Conservation (phyloP, 1,140 invertebrate genomes). For the Rhysida immarginata region DNA sequence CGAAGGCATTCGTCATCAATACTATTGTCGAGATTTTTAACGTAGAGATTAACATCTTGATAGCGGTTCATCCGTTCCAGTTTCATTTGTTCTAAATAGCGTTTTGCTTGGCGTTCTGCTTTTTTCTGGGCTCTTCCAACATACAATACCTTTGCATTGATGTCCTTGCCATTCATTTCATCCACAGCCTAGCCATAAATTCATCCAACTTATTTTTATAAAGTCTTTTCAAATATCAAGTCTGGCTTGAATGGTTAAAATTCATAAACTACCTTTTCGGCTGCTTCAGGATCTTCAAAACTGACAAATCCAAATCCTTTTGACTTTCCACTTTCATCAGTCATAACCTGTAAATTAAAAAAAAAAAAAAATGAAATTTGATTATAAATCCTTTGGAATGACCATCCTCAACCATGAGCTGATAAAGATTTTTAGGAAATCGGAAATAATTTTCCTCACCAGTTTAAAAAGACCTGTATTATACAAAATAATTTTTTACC, state of each 20-base stretch:
- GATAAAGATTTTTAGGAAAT: too few species aligned
- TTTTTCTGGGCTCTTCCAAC: conserved; percentile 98
- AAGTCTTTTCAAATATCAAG: neutral
- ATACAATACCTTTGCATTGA: conserved; percentile 49
- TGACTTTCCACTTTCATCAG: conserved; percentile 78
- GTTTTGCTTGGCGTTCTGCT: conserved; percentile 89
- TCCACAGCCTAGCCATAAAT: conserved; percentile 47
- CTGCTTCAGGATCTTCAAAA: conserved; percentile 90
- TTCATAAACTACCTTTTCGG: conserved; percentile 46
- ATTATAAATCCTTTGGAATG: too few species aligned
- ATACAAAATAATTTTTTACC: too few species aligned
- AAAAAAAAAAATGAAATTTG: too few species aligned
- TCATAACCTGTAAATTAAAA: conserved; percentile 58
- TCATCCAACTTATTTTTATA: neutral
- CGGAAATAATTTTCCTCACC: too few species aligned
- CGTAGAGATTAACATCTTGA: conserved; percentile 90
- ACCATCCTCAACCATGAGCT: too few species aligned
- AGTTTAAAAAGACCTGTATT: too few species aligned
- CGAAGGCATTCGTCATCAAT: conserved; percentile 91
- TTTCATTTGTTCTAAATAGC: conserved; percentile 90
- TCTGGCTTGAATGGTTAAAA: neutral
- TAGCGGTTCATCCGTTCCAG: conserved; percentile 85
- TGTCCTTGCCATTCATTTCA: conserved; percentile 79
- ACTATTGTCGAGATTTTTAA: conserved; percentile 94
- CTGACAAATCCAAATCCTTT: conserved; percentile 99